Evolutionary conservation across 2,113 vertebrate species (phyloP), one percentile per base, ranked within the genome.

Genomic region (Progne subis): DNA sequence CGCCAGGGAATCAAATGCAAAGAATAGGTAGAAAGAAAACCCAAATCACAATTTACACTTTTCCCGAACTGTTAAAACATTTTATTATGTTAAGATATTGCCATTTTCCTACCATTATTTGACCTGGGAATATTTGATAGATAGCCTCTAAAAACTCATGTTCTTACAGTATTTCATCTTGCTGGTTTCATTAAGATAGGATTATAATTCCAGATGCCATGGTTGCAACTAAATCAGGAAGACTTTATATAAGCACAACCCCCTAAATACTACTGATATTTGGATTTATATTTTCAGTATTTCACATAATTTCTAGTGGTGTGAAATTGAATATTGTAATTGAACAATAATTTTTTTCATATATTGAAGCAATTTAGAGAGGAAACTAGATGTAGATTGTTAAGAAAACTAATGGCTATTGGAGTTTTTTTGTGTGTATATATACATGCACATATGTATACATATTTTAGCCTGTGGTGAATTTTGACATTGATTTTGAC

Each of bases 371-470:
- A 49, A 70, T 47, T 57, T 71, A 52, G 11, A 39, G 9, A 47
- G 20, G 29, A 71, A 85, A 60, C 8, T 20, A 71, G 15, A n/a
- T 32, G 32, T 0, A 39, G 39, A 47, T 39, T 50, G 21, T 63
- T 47, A 71, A 31, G 18, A 68, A 82, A 85, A 75, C 6, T 55
- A 68, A 64, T 12, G 2, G 19, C 4, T 60, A 82, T 43, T 70
- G 13, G 12, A 72, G 19, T 20, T 17, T 65, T 57, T 26, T 56
- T 23, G 1, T 39, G 8, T 64, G 6, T 14, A 3, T 68, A 9
- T 24, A 56, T 11, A 59, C 1, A 57, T 10, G 3, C 4, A 9
- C 12, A 60, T 5, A 3, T 8, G 3, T 14, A 23, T 26, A 20
- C 12, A 20, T 44, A 11, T 57, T 71, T 86, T 77, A 75, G 10